Conservation (phyloP, 2,888 invertebrate genomes). For the Clanis bilineata region DNA sequence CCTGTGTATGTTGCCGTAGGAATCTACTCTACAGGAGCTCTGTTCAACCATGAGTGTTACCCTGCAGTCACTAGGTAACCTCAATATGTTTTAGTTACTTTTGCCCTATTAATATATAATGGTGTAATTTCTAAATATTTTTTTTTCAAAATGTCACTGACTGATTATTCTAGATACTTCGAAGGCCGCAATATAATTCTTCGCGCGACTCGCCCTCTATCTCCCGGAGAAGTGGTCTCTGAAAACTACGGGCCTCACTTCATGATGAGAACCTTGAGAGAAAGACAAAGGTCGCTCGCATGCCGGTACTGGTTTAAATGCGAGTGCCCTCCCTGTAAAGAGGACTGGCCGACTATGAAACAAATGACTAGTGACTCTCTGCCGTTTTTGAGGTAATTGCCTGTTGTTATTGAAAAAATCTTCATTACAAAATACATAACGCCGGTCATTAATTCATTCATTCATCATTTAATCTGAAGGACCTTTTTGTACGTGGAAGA, state of each 20-base stretch:
- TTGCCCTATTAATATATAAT: no score
- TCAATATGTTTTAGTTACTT: background rate
- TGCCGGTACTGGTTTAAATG: constrained; percentile 92
- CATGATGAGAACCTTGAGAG: constrained; percentile 70
- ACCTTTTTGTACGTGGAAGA: no score
- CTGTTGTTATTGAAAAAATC: background rate
- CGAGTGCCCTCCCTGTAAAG: constrained; percentile 86
- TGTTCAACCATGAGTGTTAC: constrained; percentile 93
- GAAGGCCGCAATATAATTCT: constrained; percentile 88
- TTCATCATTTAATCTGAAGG: no score
- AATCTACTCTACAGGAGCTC: constrained; percentile 88
- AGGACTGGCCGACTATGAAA: constrained; percentile 88
- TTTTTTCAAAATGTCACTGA: background rate
- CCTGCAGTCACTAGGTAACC: constrained; percentile 88
- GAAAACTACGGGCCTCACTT: constrained; percentile 94
- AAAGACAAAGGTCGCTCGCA: constrained; percentile 84
- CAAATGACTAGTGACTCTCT: constrained; percentile 77
- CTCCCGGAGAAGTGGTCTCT: constrained; percentile 85
- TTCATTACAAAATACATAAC: no score
- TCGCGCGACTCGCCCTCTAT: constrained; percentile 84
- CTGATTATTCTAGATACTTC: constrained; percentile 83
- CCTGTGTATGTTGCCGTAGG: constrained; percentile 85
- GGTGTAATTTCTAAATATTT: no score
- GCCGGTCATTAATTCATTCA: no score
- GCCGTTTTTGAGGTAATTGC: constrained; percentile 63